Base-by-base conservation (phyloP, 1,140 invertebrate species). In the Zaprionus ghesquierei region DNA sequence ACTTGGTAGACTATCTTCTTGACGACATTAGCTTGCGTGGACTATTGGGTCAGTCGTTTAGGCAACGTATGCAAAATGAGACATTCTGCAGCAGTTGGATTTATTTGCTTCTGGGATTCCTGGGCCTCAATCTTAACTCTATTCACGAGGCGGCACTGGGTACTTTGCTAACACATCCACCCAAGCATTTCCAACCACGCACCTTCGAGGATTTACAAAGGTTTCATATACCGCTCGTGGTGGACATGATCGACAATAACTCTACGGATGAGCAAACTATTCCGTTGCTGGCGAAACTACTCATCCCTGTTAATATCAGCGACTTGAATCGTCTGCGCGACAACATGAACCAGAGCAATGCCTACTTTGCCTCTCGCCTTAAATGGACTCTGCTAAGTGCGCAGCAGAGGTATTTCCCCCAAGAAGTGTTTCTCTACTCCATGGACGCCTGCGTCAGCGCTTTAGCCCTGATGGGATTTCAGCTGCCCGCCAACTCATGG, bases 161-260 rank as follows among this genome's bases (percentile, higher is more conserved):
- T 18, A 89, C 84, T 0, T 51, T 84, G 12, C 63, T 89, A 18
- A 81, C 84, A 0, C 84, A 89, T 33, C 85, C 77, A 0, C 85
- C 84, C 1, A 68, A 70, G 8, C 22, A 72, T 22, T 79, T 80
- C 44, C 84, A 89, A 44, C 74, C 80, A 0, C 73, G 70, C 5
- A 84, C 31, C 51, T 77, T 89, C 5, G 25, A 44, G 2, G 85
- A 89, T 55, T 27, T 89, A 1, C 25, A 25, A 3, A 44, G 61
- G 0, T 51, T 35, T 0, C 22, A 20, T 12, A 18, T 89, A 12
- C 66, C 69, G 0, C 18, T 89, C 20, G 68, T 69, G 0, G 22
- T 59, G 4, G 66, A 73, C 20, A 41, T 46, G 1, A 51, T 46
- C 0, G 61, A 75, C 18, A 1, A 63, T n/a, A 33, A 49, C 0